Evolutionary conservation across 2,113 vertebrate genomes (phyloP).

Genomic region (Lasiurus borealis): DNA sequence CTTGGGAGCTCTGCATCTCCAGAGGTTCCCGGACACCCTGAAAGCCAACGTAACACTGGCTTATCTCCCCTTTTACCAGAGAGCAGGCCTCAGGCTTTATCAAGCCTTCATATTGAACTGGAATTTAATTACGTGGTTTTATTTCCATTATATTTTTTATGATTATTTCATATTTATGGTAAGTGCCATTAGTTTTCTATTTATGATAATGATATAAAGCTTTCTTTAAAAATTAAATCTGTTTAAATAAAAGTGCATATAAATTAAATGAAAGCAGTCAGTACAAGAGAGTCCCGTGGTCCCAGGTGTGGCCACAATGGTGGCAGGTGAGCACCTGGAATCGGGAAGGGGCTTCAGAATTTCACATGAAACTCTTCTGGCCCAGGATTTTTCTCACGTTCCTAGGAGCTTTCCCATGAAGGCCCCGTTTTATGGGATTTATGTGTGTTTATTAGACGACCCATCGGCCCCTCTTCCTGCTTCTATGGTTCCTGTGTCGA

Average conservation of each 20-base stretch:
- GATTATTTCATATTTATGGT: constrained; percentile 81
- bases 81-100: constrained; percentile 47
- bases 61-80: constrained; percentile 56
- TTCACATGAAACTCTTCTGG: background rate
- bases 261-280: constrained; percentile 73
- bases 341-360: background rate
- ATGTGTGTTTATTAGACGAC: constrained; percentile 77
- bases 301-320: constrained; percentile 41
- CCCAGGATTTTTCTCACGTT: constrained; percentile 70
- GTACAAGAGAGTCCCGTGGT: background rate
- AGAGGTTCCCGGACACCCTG: background rate
- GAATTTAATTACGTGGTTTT: constrained; percentile 79
- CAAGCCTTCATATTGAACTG: constrained; percentile 67
- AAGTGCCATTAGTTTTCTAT: constrained; percentile 81
- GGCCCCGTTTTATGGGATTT: constrained; percentile 69
- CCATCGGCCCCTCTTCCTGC: constrained; percentile 72
- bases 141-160: constrained; percentile 77
- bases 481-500: constrained; percentile 74
- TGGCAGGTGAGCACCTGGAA: background rate
- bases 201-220: constrained; percentile 75
- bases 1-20: background rate
- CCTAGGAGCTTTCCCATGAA: constrained; percentile 75
- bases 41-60: background rate
- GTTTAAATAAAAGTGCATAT: constrained; percentile 71
- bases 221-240: constrained; percentile 82